Base-by-base conservation (phyloP, 2,113 vertebrate species). In the Sakesphorus luctuosus region DNA sequence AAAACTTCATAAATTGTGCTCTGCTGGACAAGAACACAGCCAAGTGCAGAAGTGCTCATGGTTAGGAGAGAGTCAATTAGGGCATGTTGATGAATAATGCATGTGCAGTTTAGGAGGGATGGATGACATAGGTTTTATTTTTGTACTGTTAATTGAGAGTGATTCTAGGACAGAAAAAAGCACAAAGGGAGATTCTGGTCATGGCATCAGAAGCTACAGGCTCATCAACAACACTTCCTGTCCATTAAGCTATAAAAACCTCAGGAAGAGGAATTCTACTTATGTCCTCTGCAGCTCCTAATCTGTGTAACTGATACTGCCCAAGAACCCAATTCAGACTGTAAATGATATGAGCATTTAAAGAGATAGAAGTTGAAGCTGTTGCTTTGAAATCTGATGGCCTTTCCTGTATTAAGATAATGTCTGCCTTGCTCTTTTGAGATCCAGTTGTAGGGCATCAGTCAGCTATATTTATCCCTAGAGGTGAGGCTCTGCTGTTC, bases 91-190 rank as follows among this genome's bases (percentile, higher is more conserved):
- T 97, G 96, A 96, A 97, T 96, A 96, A 96, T 95, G 84, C 66
- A 96, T 96, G 61, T 73, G 58, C 52, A 91, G 79, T 68, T 95
- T 94, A 83, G 88, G 87, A 96, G 94, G 89, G 85, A 87, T 87
- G 87, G 95, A 94, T 97, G 94, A 95, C 95, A 96, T 88, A 2
- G 21, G 78, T 87, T 94, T 94, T 96, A 95, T 97, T 96, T 97
- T 94, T 94, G 80, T 96, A 68, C 84, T 78, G 65, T 93, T 96
- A 97, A 97, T 96, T 96, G 95, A 91, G 72, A 89, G 44, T 84
- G 83, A 91, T 91, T 94, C 92, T 94, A 93, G 89, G 86, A 73
- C 87, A 91, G 80, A 84, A 90, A 87, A 92, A 87, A 91, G 49
- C 71, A 95, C 71, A 95, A 79, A 76, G 71, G 63, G 66, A 92